Evolutionary conservation across 2,888 invertebrate genomes (phyloP), one percentile per base, ranked within the genome.

Genomic region (Eucriotettix oculatus): DNA sequence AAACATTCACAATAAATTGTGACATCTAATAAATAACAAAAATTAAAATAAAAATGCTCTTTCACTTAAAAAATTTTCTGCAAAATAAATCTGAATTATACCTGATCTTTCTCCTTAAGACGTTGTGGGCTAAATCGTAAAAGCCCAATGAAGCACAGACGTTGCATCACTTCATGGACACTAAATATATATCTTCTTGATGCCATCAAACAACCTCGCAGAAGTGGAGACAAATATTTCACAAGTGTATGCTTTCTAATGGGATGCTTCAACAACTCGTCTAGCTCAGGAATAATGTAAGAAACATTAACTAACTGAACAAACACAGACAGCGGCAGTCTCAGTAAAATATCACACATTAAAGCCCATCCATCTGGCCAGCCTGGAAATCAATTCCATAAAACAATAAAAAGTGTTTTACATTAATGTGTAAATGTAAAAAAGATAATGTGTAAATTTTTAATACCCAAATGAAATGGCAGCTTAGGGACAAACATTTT

Each of bases 401-500:
- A 52, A 43, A n/a, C 11, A n/a, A 58, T 56, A 55, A 16, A 43
- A 55, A 58, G 17, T 54, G 12, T 54, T 54, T 11, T 1, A n/a
- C 10, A 16, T 16, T n/a, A 54, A 1, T 11, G 9, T 10, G 12
- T n/a, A 54, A 1, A n/a, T 16, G 16, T 9, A 9, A 16, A n/a
- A 16, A 16, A 16, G n/a, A 0, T 16, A 9, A 54, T 11, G 17
- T 16, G 10, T n/a, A 12, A 53, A 16, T n/a, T 54, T 16, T 54
- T 29, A 10, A 10, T 41, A 77, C 78, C 77, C 63, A 65, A 67
- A 66, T 85, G 81, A 54, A 70, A 67, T 0, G 82, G 82, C 54
- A 88, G 68, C 0, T 87, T 85, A 0, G 84, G 80, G 14, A 90
- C 73, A 69, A 87, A 88, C 73, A 84, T 85, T 69, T 81, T 84